Evolutionary conservation across 2,888 invertebrate genomes (phyloP).

Genomic region (Drosophila buzzatii): DNA sequence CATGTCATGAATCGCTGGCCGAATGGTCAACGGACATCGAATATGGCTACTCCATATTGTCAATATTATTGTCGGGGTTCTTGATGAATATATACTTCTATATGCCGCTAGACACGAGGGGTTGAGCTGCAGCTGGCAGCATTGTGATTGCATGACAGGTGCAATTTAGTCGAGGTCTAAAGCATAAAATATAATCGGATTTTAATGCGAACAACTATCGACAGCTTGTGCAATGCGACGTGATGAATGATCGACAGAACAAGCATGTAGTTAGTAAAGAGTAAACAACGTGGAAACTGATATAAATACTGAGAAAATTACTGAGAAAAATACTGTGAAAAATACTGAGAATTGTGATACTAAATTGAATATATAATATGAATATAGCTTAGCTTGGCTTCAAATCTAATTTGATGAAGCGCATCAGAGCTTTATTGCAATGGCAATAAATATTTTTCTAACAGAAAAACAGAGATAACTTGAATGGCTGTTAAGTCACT

Average conservation of each 20-base stretch:
- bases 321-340: background rate
- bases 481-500: background rate
- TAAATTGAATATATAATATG: background rate
- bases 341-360: background rate
- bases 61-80: conserved; percentile 14
- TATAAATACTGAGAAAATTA: background rate
- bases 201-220: conserved; percentile 54
- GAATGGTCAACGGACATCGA: conserved; percentile 19
- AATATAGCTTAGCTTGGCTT: too few species aligned
- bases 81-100: conserved; percentile 13
- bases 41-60: too few species aligned
- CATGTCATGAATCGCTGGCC: conserved; percentile 82
- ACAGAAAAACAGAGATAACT: background rate
- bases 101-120: background rate
- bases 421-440: background rate
- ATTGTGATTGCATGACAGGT: conserved; percentile 74
- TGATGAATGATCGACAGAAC: conserved; percentile 38
- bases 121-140: background rate
- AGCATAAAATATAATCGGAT: conserved; percentile 51
- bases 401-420: too few species aligned
- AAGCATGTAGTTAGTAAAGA: background rate
- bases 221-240: conserved; percentile 25
- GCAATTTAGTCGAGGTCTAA: conserved; percentile 72
- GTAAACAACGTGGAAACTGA: background rate
- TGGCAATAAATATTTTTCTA: too few species aligned